Evolutionary conservation across 2,113 vertebrate genomes (phyloP), one percentile per base, ranked within the genome.

Genomic region (Ophiodon elongatus): DNA sequence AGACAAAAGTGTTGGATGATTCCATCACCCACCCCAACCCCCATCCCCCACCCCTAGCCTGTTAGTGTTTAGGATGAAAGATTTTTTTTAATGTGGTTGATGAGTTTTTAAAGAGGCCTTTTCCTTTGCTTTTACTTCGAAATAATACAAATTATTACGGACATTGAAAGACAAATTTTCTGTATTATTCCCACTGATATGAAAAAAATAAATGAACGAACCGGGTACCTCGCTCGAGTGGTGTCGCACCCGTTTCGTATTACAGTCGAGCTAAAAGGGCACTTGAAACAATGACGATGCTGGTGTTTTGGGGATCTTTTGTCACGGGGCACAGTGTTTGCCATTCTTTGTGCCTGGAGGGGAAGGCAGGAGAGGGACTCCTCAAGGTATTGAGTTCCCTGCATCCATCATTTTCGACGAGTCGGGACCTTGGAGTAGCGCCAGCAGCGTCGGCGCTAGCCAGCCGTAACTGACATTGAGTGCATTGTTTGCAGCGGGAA

Each of bases 331-430:
- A 74, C 29, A 70, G 45, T 75, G 80, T 87, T 84, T 91, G 56
- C 63, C 60, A 52, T 87, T 92, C 79, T 87, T 66, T 89, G 92
- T 92, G 95, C 96, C 95, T n/a, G 85, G 93, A 91, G 90, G 89
- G 57, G 76, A 86, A 90, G 31, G 91, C 92, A 93, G 94, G 86
- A 94, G 95, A 97, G 91, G 95, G 95, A 90, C 93, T 90, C 82
- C 89, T 88, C 56, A 89, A 94, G 80, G 96, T 95, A 95, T 97
- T 96, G 95, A 84, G 92, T 98, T 98, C 96, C 92, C 79, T 84
- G 94, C 95, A 98, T 98, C 95, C 97, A 98, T 98, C 97, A 98
- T 94, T 92, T 90, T 88, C 89, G 94, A 96, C 80, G 93, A 92
- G 95, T 87, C 81, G 91, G 87, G 87, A 80, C 96, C 95, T 96